A percentile compares a stretch with the other conserved stretches of the same genome.
Evolutionary conservation across 2,797 vertebrate species (phyloP).

Genomic region (Hylomyscus alleni): DNA sequence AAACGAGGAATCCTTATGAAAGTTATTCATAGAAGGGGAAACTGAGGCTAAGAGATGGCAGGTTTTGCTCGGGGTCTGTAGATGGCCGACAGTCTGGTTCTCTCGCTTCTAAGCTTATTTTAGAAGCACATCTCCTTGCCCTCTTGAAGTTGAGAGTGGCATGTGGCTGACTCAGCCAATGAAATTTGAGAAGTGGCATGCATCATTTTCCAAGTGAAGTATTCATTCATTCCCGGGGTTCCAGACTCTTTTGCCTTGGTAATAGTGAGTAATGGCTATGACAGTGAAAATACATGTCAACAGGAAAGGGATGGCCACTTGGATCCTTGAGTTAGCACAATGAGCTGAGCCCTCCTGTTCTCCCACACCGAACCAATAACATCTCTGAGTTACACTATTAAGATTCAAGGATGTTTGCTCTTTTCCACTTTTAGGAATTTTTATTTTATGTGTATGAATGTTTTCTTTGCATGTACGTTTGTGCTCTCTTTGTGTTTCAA

Average conservation of each 20-base stretch:
- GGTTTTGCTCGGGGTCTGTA: background rate
- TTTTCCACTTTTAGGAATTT: background rate
- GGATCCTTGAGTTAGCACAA: background rate
- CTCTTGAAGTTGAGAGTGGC: background rate
- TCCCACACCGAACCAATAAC: background rate
- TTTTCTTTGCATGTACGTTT: background rate
- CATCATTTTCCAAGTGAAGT: slow-evolving; percentile 34
- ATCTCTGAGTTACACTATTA: slow-evolving; percentile 28
- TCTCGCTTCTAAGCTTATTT: background rate
- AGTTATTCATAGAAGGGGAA: slow-evolving; percentile 7
- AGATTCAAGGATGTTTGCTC: background rate
- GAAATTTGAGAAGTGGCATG: slow-evolving; percentile 9
- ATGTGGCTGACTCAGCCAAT: background rate
- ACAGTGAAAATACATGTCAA: background rate
- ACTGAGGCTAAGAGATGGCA: background rate
- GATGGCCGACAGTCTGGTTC: slow-evolving; percentile 26
- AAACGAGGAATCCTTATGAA: background rate
- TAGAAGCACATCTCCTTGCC: background rate
- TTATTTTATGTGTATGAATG: background rate
- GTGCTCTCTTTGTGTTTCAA: background rate
- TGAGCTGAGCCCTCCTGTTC: background rate
- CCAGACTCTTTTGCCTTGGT: background rate
- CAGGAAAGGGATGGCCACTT: slow-evolving; percentile 22
- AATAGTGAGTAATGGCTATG: background rate
- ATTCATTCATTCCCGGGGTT: background rate